Evolutionary conservation across 2,888 invertebrate species (phyloP).

Genomic region (Ophion slaviceki): DNA sequence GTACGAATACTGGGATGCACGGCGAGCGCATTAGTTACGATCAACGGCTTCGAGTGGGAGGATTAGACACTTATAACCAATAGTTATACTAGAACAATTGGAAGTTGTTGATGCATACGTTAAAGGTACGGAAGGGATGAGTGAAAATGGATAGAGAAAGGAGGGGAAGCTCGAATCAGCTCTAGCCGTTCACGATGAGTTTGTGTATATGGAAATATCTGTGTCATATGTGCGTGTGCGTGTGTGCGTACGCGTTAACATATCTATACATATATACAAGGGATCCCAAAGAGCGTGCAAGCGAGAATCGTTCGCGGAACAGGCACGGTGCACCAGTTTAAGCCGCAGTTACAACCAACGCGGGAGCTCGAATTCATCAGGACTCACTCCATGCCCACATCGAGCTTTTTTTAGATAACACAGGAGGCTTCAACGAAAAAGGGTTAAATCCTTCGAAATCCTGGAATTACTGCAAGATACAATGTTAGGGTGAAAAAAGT

Average conservation of each 20-base stretch:
- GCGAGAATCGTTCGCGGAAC: conserved; percentile 45
- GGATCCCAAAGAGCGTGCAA: conserved; percentile 26
- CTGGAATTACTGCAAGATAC: conserved; percentile 43
- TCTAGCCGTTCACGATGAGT: conserved; percentile 18
- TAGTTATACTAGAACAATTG: conserved; percentile 78
- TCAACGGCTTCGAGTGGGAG: conserved; percentile 69
- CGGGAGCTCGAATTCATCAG: conserved; percentile 52
- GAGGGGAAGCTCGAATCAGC: conserved; percentile 33
- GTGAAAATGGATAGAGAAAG: conserved; percentile 60
- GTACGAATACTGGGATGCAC: conserved; percentile 52
- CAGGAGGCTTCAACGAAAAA: conserved; percentile 32
- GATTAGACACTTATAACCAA: conserved; percentile 80
- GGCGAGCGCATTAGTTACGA: conserved; percentile 72
- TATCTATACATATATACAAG: background rate
- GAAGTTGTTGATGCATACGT: conserved; percentile 79
- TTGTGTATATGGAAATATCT: conserved; percentile 14
- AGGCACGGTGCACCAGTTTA: conserved; percentile 36
- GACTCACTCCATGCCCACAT: conserved; percentile 15
- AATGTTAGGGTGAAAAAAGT: conserved; percentile 28
- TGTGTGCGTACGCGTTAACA: background rate
- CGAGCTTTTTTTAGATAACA: conserved; percentile 28
- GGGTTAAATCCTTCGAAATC: conserved; percentile 37
- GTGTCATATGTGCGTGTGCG: background rate
- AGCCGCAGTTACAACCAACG: conserved; percentile 52
- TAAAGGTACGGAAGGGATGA: conserved; percentile 66